Conservation (phyloP, 2,113 vertebrate genomes). For the Bubo bubo region DNA sequence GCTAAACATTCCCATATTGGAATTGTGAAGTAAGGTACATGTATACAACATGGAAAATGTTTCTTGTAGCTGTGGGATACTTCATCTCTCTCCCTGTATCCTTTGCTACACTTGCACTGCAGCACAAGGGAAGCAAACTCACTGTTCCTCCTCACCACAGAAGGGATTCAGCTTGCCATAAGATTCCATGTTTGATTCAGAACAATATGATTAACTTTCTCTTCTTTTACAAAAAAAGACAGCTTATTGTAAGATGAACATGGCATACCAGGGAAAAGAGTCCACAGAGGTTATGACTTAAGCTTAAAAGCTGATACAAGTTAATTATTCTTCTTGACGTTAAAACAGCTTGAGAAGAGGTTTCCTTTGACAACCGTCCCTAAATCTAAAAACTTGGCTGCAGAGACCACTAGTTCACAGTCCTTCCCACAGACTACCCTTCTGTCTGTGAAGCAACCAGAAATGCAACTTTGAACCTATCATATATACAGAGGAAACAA, state of each 20-base stretch:
- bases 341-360: background rate
- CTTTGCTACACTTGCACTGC: background rate
- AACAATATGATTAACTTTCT: background rate
- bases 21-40: background rate
- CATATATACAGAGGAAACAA: background rate
- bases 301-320: background rate
- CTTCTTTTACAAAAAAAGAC: background rate
- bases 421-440: background rate
- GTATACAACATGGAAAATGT: background rate
- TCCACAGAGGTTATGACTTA: background rate
- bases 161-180: background rate
- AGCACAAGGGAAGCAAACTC: background rate
- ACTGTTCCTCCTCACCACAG: background rate
- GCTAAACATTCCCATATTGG: background rate
- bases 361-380: background rate
- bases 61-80: background rate
- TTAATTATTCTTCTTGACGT: background rate
- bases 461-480: background rate
- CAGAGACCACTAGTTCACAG: background rate
- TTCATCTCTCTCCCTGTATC: background rate
- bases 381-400: background rate
- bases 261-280: background rate
- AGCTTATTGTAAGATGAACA: background rate
- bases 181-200: background rate
- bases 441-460: background rate